Base-by-base conservation (phyloP, 2,888 invertebrate genomes). In the Pollenia griseotomentosa region DNA sequence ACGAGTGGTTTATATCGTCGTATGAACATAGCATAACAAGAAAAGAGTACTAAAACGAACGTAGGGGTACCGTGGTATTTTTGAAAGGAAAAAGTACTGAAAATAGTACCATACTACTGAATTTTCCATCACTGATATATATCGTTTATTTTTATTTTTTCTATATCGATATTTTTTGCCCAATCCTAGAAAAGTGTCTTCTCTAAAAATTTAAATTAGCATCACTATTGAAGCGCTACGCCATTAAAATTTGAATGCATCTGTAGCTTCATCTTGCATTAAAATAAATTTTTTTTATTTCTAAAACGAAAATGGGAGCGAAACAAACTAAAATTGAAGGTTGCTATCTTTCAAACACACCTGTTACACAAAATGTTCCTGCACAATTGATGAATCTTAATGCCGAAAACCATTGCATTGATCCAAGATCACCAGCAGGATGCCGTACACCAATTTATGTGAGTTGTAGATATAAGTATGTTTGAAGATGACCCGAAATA, bases 361-460 rank as follows among this genome's bases (percentile, higher is more conserved):
- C 91, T 1, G 87, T 88, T 7, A 65, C 80, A 2, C 80, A 87
- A 9, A 53, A 55, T 5, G 46, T 83, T 0, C 73, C 57, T 44
- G 42, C 71, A 33, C 53, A 40, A 19, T 70, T 65, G 16, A 33
- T 71, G n/a, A 68, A 48, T 40, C 65, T 63, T 11, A 16, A 65
- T 19, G 8, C 1, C 0, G 66, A 44, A 5, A 66, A 55, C n/a
- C 19, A 55, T 33, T n/a, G 23, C 12, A 86, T 90, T 0, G 92
- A 92, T 89, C 93, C 93, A 2, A 90, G 92, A 53, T 92, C 92
- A 0, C 92, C 93, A 2, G 90, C 89, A 79, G 90, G 88, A 2
- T 91, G 90, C 14, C 89, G 92, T 3, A 92, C 93, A 0, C 92
- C 93, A 0, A 70, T 93, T 1, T 90, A 89, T 85, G 92, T 93